phyloP scores from a whole-genome alignment of 2,888 invertebrate species.

The Epirrhoe alternata region DNA sequence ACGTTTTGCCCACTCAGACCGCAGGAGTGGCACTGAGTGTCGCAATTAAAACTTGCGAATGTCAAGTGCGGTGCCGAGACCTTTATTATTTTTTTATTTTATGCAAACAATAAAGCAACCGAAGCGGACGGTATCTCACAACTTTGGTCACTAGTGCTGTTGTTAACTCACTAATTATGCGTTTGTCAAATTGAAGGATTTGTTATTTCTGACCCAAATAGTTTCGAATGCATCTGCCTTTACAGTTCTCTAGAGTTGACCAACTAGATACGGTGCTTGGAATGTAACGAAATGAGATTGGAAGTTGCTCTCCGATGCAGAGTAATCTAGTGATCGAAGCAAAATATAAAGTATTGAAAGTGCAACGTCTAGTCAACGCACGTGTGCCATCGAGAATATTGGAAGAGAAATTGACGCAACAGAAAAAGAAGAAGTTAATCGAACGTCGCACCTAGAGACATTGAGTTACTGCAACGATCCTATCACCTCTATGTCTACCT shows the following conservation, averaged over 20 bases:
- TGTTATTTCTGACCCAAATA: conserved; percentile 5
- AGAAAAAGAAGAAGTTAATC: conserved; percentile 54
- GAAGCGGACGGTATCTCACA: conserved; percentile 48
- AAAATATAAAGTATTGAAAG: conserved; percentile 32
- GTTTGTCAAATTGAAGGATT: conserved; percentile 19
- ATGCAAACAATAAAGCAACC: conserved; percentile 59
- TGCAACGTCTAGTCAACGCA: conserved; percentile 34
- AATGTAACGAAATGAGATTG: conserved; percentile 22
- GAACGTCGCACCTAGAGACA: conserved; percentile 57
- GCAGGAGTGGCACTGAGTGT: conserved; percentile 71
- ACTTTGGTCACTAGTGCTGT: conserved; percentile 44
- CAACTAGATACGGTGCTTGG: background rate
- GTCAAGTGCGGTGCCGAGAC: conserved; percentile 71
- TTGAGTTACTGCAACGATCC: conserved; percentile 57
- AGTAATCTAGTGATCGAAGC: conserved; percentile 30
- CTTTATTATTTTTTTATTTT: conserved; percentile 74
- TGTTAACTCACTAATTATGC: conserved; percentile 41
- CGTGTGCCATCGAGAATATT: conserved; percentile 43
- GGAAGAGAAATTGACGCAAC: conserved; percentile 40
- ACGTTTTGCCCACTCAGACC: conserved; percentile 70
- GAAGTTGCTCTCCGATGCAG: conserved; percentile 16
- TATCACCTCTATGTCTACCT: conserved; percentile 49
- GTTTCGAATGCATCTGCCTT: background rate
- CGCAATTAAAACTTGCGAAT: conserved; percentile 84
- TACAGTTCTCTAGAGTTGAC: background rate